phyloP scores from a whole-genome alignment of 2,113 vertebrate species.

The Muntiacus muntjak region DNA sequence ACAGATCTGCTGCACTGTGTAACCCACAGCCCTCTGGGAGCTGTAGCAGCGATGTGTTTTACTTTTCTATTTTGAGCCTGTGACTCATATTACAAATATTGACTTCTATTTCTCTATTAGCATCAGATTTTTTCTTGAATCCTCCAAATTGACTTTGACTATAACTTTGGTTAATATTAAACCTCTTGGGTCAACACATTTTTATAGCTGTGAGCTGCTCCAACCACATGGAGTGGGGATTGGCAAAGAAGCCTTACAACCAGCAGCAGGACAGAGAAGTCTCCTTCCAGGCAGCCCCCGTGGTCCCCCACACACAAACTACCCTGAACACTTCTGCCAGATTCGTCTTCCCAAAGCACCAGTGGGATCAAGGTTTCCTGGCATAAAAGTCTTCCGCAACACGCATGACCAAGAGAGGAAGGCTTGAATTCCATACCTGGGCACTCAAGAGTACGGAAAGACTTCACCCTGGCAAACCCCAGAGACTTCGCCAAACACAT shows the following conservation, averaged over 20 bases:
- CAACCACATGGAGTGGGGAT: slow-evolving; percentile 79
- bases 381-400: not conserved
- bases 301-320: not conserved
- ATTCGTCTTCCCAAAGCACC: not conserved
- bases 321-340: not conserved
- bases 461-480: not conserved
- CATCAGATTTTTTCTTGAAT: slow-evolving; percentile 81
- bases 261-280: slow-evolving; percentile 75
- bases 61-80: slow-evolving; percentile 83
- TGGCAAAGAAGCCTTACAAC: slow-evolving; percentile 75
- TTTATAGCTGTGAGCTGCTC: slow-evolving; percentile 83
- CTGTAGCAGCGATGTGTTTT: slow-evolving; percentile 80
- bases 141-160: slow-evolving; percentile 86
- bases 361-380: not conserved
- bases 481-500: not conserved
- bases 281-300: slow-evolving; percentile 55
- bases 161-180: slow-evolving; percentile 85
- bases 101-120: slow-evolving; percentile 87
- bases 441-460: not conserved
- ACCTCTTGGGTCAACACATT: slow-evolving; percentile 84
- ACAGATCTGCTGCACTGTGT: slow-evolving; percentile 76
- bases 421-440: not conserved
- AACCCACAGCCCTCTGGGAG: slow-evolving; percentile 78
- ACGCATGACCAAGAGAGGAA: slow-evolving; percentile 6
- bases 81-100: slow-evolving; percentile 86